Percentiles rank a stretch among this genome's conserved stretches.
Conservation (phyloP, 2,888 invertebrate species). For the Pteria penguin region DNA sequence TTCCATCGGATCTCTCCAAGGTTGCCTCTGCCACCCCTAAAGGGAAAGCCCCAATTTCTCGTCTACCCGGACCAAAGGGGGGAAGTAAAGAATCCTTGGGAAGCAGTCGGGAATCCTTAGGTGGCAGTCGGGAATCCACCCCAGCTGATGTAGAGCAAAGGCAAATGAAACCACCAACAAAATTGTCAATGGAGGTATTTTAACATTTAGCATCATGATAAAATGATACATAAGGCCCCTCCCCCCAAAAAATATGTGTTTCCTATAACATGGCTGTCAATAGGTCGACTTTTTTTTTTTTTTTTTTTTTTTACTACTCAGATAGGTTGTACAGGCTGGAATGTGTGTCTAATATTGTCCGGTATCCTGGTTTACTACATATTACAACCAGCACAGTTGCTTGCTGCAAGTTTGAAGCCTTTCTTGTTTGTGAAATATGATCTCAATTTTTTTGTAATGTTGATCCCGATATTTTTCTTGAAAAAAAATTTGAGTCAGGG, state of each 20-base stretch:
- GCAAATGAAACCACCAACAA: not conserved
- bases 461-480: too few relatives aligned
- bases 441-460: too few relatives aligned
- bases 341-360: too few relatives aligned
- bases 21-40: slow-evolving; percentile 37
- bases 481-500: too few relatives aligned
- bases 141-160: slow-evolving; percentile 50
- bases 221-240: not conserved
- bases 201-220: not conserved
- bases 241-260: not conserved
- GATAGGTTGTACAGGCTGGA: too few relatives aligned
- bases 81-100: slow-evolving; percentile 30
- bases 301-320: too few relatives aligned
- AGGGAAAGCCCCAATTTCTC: slow-evolving; percentile 40
- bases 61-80: slow-evolving; percentile 35
- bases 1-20: slow-evolving; percentile 58
- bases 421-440: too few relatives aligned
- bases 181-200: not conserved
- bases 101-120: slow-evolving; percentile 20
- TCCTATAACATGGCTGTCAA: too few relatives aligned
- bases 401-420: too few relatives aligned
- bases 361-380: too few relatives aligned
- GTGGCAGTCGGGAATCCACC: slow-evolving; percentile 53
- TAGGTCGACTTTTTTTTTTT: too few relatives aligned
- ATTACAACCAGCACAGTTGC: too few relatives aligned